These are phyloP conservation scores for Eumaeus atala DNA, from an alignment of 1,140 invertebrate species.

Conservation along the genomic window DNA sequence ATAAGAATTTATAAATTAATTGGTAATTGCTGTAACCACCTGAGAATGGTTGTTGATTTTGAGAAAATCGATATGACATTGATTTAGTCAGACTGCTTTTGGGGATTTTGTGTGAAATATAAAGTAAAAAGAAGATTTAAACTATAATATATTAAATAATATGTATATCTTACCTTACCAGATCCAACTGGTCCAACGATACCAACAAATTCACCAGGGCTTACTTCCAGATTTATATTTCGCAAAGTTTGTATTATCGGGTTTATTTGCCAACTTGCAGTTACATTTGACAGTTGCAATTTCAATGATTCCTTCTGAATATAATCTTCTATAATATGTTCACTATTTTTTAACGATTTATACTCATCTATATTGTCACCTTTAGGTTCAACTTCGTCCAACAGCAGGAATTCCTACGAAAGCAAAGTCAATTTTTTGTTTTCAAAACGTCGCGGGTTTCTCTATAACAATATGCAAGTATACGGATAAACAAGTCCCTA, in stretches of 20 bases:
- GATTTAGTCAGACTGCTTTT: no score
- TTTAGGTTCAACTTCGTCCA: conserved; percentile 67
- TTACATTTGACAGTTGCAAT: conserved; percentile 71
- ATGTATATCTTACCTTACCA: conserved; percentile 78
- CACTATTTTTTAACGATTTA: conserved; percentile 35
- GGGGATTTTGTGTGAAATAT: no score
- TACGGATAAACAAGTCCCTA: no score
- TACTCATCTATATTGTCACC: conserved; percentile 37
- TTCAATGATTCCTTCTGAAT: conserved; percentile 39
- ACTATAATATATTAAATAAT: not conserved
- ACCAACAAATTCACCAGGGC: conserved; percentile 79
- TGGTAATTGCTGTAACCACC: no score
- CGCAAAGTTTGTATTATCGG: conserved; percentile 76
- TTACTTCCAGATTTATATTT: conserved; percentile 77
- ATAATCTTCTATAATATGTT: conserved; percentile 35
- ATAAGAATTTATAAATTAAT: no score
- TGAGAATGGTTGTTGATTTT: no score
- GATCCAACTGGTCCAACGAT: conserved; percentile 86
- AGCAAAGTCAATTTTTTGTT: no score
- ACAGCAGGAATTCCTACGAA: conserved; percentile 65
- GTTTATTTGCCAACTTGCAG: conserved; percentile 77
- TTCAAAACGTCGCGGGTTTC: no score
- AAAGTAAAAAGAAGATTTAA: no score
- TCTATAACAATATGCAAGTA: no score
- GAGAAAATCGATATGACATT: no score